These are phyloP conservation scores for Alectoris magna DNA, from an alignment of 2,797 vertebrate genomes.

Conservation along the genomic window DNA sequence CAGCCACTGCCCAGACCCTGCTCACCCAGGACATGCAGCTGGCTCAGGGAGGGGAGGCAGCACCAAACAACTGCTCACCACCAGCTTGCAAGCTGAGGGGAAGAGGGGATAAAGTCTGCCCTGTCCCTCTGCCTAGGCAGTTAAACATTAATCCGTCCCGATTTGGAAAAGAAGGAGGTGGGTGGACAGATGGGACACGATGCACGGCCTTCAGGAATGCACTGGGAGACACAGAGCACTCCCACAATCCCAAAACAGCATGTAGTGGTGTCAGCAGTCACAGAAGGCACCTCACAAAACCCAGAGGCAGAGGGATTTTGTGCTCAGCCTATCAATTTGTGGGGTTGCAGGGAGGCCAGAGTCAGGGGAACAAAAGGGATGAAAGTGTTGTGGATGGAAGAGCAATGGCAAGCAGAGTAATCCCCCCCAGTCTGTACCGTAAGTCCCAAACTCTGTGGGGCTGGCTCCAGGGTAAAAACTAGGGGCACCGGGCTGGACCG, in stretches of 20 bases:
- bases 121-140: background rate
- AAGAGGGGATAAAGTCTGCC: constrained; percentile 63
- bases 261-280: background rate
- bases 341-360: background rate
- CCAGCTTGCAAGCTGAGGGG: background rate
- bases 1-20: background rate
- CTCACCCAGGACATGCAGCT: background rate
- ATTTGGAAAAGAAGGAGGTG: background rate
- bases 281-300: background rate
- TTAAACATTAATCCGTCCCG: constrained; percentile 57
- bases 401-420: background rate
- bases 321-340: rapidly evolving
- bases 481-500: constrained; percentile 89
- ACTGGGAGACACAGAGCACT: background rate
- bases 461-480: constrained; percentile 93
- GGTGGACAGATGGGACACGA: background rate
- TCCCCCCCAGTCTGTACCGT: constrained; percentile 81
- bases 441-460: constrained; percentile 93
- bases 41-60: background rate
- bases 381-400: background rate
- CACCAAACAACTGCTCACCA: background rate
- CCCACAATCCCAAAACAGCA: background rate
- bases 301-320: background rate
- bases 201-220: background rate
- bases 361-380: rapidly evolving